Conservation (phyloP, 2,113 vertebrate species). For the Barnardius zonarius region DNA sequence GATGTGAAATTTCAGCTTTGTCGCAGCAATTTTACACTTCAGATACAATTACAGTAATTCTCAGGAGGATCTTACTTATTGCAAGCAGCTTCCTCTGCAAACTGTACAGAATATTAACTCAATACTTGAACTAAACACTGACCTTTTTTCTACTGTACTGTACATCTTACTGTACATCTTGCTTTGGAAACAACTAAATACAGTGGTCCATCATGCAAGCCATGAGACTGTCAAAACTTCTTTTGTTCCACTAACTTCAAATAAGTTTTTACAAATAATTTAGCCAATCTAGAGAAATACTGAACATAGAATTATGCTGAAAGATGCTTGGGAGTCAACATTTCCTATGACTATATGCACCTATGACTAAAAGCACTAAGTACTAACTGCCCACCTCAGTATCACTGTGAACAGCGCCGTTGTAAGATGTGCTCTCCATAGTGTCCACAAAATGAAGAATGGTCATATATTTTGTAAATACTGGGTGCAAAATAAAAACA, state of each 20-base stretch:
- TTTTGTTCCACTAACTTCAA: slow-evolving; percentile 58
- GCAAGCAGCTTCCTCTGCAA: slow-evolving; percentile 4
- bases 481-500: background rate
- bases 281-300: slow-evolving; percentile 43
- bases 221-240: slow-evolving; percentile 19
- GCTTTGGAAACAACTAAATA: slow-evolving; percentile 42
- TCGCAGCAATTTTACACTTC: background rate
- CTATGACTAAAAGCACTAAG: slow-evolving; percentile 15
- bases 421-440: background rate
- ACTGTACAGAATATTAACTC: slow-evolving; percentile 16
- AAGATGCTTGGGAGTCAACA: background rate
- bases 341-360: background rate
- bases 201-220: slow-evolving; percentile 55
- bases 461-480: background rate
- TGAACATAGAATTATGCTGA: slow-evolving; percentile 10
- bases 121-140: background rate
- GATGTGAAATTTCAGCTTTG: background rate
- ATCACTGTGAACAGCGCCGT: background rate
- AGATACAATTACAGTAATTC: background rate
- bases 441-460: background rate
- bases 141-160: background rate
- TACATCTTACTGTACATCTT: slow-evolving; percentile 30
- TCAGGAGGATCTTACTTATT: background rate
- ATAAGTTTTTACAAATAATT: slow-evolving; percentile 54
- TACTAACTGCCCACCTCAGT: slow-evolving; percentile 27